A percentile compares a stretch with the other conserved stretches of the same genome.
Evolutionary conservation across 2,888 invertebrate genomes (phyloP).

Genomic region (Sinopyrophorus schimmeli): DNA sequence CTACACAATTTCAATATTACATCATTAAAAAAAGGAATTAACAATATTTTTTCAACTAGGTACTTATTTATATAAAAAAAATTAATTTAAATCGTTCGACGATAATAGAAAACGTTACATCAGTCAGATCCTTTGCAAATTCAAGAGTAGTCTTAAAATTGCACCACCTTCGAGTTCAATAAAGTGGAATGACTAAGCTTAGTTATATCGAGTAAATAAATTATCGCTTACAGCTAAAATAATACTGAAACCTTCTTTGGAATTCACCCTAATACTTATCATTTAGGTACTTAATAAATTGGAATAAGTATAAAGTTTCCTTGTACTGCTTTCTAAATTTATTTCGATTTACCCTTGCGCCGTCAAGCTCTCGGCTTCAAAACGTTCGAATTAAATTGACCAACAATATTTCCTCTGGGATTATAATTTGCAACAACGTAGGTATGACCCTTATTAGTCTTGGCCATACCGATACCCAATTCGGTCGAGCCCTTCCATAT

Average conservation of each 20-base stretch:
- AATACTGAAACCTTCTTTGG: conserved; percentile 11
- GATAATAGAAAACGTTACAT: too few species aligned
- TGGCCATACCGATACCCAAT: conserved; percentile 72
- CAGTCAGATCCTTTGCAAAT: too few species aligned
- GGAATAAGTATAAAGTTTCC: not conserved
- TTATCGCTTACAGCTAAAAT: too few species aligned
- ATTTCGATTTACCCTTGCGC: conserved; percentile 1
- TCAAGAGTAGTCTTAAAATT: too few species aligned
- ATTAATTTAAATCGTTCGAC: too few species aligned
- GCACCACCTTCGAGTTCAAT: too few species aligned
- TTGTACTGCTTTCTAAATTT: not conserved
- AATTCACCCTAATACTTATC: conserved; percentile 4
- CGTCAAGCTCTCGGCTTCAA: conserved; percentile 56
- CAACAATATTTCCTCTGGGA: conserved; percentile 80
- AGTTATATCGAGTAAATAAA: too few species aligned
- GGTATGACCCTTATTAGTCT: conserved; percentile 74
- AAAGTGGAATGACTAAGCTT: too few species aligned
- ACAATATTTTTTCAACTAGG: too few species aligned
- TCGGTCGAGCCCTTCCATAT: conserved; percentile 71
- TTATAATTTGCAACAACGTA: conserved; percentile 85
- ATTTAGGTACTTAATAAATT: conserved; percentile 2
- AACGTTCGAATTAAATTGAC: conserved; percentile 71
- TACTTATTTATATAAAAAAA: too few species aligned
- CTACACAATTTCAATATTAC: too few species aligned
- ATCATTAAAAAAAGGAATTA: too few species aligned